Evolutionary conservation across 2,888 invertebrate species (phyloP).

Genomic region (Stenoptilia bipunctidactyla): DNA sequence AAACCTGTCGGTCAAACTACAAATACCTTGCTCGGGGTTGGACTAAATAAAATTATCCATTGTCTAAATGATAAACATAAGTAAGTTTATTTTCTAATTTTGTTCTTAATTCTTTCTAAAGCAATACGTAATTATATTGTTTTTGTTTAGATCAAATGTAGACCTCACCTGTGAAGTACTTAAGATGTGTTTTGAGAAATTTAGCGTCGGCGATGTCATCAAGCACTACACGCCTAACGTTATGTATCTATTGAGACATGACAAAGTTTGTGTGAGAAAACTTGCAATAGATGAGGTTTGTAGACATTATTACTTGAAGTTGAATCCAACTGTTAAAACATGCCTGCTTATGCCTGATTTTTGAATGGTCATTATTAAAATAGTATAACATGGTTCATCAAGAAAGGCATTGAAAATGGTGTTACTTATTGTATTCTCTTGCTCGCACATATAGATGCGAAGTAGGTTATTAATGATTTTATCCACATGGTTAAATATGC

Average conservation of each 20-base stretch:
- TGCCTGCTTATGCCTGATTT: too few relatives aligned
- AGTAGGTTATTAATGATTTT: too few relatives aligned
- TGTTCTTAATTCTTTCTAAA: background rate
- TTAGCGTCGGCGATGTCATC: conserved; percentile 72
- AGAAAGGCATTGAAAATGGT: too few relatives aligned
- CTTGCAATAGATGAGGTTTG: conserved; percentile 75
- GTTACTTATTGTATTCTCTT: too few relatives aligned
- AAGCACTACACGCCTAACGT: conserved; percentile 71
- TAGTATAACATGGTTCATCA: too few relatives aligned
- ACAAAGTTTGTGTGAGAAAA: conserved; percentile 71
- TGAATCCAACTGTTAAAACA: too few relatives aligned
- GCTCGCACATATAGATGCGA: too few relatives aligned
- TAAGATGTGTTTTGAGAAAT: conserved; percentile 73
- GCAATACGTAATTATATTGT: background rate
- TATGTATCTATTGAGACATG: conserved; percentile 74
- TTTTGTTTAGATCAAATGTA: conserved; percentile 62
- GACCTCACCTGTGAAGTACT: conserved; percentile 76
- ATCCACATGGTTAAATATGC: too few relatives aligned
- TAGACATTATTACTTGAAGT: conserved; percentile 10
- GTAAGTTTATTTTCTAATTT: conserved; percentile 28
- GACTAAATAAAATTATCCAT: conserved; percentile 73
- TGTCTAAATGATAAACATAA: conserved; percentile 68
- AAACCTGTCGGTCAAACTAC: conserved; percentile 37
- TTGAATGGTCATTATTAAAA: too few relatives aligned
- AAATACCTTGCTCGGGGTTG: conserved; percentile 38